Evolutionary conservation across 2,888 invertebrate genomes (phyloP).

Genomic region (Tenthredo mesomela): DNA sequence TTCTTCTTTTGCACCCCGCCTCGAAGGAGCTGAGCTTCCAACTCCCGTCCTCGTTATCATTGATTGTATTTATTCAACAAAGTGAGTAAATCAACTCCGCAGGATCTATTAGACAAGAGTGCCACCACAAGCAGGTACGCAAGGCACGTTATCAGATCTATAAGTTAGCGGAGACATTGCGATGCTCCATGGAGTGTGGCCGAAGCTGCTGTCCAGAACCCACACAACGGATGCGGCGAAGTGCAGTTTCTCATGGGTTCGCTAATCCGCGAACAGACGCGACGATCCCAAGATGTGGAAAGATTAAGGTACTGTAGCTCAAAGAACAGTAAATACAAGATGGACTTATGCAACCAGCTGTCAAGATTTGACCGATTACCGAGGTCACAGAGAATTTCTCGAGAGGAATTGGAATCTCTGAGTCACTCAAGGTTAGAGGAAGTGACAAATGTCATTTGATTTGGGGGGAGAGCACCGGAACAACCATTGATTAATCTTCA

Average conservation of each 20-base stretch:
- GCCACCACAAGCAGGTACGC: slow-evolving; percentile 48
- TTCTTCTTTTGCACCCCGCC: not conserved
- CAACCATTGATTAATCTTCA: slow-evolving; percentile 57
- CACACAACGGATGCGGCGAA: slow-evolving; percentile 18
- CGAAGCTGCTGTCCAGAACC: slow-evolving; percentile 19
- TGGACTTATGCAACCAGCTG: slow-evolving; percentile 25
- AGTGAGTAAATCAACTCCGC: slow-evolving; percentile 31
- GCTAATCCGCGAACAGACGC: slow-evolving; percentile 54
- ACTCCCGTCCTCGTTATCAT: slow-evolving; percentile 37
- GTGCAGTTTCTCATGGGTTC: not conserved
- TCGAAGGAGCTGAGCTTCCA: not conserved
- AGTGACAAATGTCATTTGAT: slow-evolving; percentile 15
- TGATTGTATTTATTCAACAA: slow-evolving; percentile 46
- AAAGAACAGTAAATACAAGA: slow-evolving; percentile 47
- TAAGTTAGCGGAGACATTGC: slow-evolving; percentile 54
- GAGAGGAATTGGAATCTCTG: slow-evolving; percentile 1
- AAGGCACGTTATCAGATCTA: slow-evolving; percentile 52
- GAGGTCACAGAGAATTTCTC: slow-evolving; percentile 27
- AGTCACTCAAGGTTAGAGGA: not conserved
- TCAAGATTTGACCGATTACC: slow-evolving; percentile 46
- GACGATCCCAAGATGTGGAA: slow-evolving; percentile 48
- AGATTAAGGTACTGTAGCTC: slow-evolving; percentile 37
- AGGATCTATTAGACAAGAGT: slow-evolving; percentile 52
- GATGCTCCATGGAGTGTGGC: slow-evolving; percentile 29
- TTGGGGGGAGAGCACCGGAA: slow-evolving; percentile 31